Base-by-base conservation (phyloP, 2,888 invertebrate species). In the Drosophila kanekoi region DNA sequence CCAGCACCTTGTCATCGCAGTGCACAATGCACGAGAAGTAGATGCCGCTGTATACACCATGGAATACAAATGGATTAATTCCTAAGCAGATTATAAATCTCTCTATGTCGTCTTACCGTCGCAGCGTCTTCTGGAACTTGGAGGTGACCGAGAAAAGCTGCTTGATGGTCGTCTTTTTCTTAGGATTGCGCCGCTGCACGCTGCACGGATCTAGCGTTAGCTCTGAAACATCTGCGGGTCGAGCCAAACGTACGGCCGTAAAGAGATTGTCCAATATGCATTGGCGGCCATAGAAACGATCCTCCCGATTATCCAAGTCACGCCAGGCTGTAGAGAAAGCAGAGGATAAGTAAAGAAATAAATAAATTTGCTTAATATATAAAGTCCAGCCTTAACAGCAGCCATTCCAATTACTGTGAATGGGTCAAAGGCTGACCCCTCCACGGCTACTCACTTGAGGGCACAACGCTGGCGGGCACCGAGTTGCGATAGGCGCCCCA, bases 121-220 rank as follows among this genome's bases (percentile, higher is more conserved):
- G 94, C 67, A 99, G 93, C 89, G 96, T 96, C 92, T 98, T 99
- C 92, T 98, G 98, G 91, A 99, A 99, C 93, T 99, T 99, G 90
- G 98, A 97, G 54, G 98, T 97, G 10, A 98, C 97, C 0, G 98
- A 97, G 93, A 99, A 99, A 40, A 99, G 94, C 90, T 98, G 98
- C 75, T 98, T 96, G 70, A 99, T 97, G 60, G 97, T 96, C 38
- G 97, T 96, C 79, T 96, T 96, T 92, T 97, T 97, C 93, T 97
- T 97, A 80, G 96, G 95, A 87, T 96, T 95, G 66, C 96, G 94
- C 28, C 96, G 93, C 78, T 95, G 95, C 45, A 94, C 93, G 14
- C 94, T 93, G 11, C 94, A 93, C 0, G 94, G 94, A 77, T 95
- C 95, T n/a, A 95, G 93, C 2, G 94, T 94, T 54, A 95, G 94